A percentile compares a stretch with the other conserved stretches of the same genome.
phyloP scores from a whole-genome alignment of 2,113 vertebrate species.

The Dasyurus viverrinus region DNA sequence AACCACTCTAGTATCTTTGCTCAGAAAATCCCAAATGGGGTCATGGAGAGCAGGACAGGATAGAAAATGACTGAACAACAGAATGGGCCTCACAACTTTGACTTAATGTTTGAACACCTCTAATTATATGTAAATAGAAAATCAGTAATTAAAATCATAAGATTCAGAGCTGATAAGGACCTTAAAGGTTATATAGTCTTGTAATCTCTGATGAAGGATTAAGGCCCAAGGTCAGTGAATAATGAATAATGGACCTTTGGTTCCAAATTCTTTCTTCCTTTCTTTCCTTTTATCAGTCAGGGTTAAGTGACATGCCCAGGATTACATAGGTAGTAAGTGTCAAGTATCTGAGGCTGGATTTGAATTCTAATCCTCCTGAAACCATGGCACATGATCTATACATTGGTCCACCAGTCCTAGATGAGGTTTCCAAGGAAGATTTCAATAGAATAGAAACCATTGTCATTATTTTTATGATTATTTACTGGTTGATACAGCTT shows the following conservation, averaged over 20 bases:
- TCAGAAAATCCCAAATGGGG: not conserved
- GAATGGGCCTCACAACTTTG: not conserved
- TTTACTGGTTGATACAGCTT: not conserved
- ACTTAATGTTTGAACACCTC: not conserved
- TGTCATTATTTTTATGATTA: not conserved
- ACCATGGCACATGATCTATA: too few relatives aligned
- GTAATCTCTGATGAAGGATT: not conserved
- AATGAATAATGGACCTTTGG: not conserved
- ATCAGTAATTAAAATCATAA: not conserved
- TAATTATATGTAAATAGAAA: not conserved
- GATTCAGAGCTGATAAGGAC: not conserved
- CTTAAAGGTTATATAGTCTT: not conserved
- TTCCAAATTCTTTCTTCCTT: not conserved
- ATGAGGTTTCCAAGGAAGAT: not conserved
- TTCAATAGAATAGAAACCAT: not conserved
- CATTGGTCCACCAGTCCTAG: not conserved
- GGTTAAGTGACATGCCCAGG: too few relatives aligned
- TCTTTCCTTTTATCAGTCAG: too few relatives aligned
- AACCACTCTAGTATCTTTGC: not conserved
- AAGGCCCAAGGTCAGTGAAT: not conserved
- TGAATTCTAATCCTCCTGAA: too few relatives aligned
- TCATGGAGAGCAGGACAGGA: not conserved
- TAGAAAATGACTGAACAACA: not conserved
- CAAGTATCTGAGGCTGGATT: too few relatives aligned
- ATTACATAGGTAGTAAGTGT: too few relatives aligned